Evolutionary conservation across 1,140 invertebrate genomes (phyloP), one percentile per base, ranked within the genome.

Genomic region (Heterodera carotae): DNA sequence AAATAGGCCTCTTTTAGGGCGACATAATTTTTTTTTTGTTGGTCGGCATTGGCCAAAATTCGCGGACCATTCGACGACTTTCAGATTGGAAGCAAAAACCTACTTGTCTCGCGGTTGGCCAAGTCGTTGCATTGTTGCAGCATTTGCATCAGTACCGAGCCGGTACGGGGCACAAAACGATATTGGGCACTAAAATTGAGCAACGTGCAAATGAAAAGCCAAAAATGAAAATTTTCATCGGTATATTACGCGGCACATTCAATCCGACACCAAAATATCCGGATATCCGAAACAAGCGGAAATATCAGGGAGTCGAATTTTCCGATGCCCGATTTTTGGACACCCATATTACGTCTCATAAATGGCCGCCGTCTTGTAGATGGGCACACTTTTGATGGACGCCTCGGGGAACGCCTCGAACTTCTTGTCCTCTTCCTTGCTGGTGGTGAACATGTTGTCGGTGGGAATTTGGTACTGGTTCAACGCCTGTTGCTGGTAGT

Each of bases 401-500:
- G 85, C 80, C 71, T 87, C 85, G 12, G 85, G 85, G 80, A 87
- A 87, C 2, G 84, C 85, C n/a, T 88, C 85, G 62, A 87, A 87
- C 56, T 85, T 84, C 60, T 87, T 87, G 74, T 87, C 85, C 73
- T 87, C 85, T 66, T 87, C 85, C 53, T 74, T 67, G 27, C 80
- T 85, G 6, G 85, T 87, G 48, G 85, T 84, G 72, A 87, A 87
- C 85, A 87, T 83, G 48, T 83, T 83, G 71, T 83, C 82, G 25
- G 83, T 85, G 29, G 82, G 82, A 33, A 83, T 82, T 36, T 39
- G 67, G 68, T 75, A 83, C 31, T 83, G 83, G 69, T 85, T 85
- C n/a, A 84, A 27, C 27, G 80, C 77, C 31, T 66, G 62, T 18
- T 71, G 53, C 59, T 83, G 83, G 64, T 83, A 83, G 68, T 83